phyloP scores from a whole-genome alignment of 2,113 vertebrate genomes.

The Ursus arctos region DNA sequence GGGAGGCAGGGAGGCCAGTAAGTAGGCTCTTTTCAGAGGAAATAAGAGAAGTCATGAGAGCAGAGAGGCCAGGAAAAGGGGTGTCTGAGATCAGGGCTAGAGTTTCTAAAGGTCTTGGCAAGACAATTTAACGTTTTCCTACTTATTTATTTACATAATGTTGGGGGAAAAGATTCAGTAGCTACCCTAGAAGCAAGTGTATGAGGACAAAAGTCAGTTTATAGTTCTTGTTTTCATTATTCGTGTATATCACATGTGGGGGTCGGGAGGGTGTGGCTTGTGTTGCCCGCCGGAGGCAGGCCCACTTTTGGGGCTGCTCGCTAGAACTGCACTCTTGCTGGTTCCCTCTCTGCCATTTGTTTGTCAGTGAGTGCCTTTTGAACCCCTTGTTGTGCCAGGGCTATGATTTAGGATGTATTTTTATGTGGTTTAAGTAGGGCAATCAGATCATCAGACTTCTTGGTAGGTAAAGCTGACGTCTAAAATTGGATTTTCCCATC shows the following conservation, averaged over 20 bases:
- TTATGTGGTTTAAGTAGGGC: neutral
- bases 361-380: neutral
- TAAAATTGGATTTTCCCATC: slow-evolving; percentile 49
- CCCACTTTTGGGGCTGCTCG: neutral
- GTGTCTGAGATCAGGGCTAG: neutral
- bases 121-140: neutral
- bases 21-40: neutral
- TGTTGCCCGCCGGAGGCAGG: neutral
- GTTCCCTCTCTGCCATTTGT: neutral
- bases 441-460: neutral
- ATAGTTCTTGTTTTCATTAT: neutral
- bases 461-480: neutral
- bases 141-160: neutral
- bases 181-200: neutral
- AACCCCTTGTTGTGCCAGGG: slow-evolving; percentile 1
- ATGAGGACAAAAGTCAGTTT: neutral
- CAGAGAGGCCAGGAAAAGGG: neutral
- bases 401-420: neutral
- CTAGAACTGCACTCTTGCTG: neutral
- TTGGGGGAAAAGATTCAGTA: neutral
- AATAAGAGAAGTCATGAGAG: neutral
- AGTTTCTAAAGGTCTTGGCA: neutral
- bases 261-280: neutral
- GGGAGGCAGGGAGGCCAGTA: neutral
- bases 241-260: accelerated